These are phyloP conservation scores for Lasioglossum malachurum DNA, from an alignment of 2,888 invertebrate genomes.

Conservation along the genomic window DNA sequence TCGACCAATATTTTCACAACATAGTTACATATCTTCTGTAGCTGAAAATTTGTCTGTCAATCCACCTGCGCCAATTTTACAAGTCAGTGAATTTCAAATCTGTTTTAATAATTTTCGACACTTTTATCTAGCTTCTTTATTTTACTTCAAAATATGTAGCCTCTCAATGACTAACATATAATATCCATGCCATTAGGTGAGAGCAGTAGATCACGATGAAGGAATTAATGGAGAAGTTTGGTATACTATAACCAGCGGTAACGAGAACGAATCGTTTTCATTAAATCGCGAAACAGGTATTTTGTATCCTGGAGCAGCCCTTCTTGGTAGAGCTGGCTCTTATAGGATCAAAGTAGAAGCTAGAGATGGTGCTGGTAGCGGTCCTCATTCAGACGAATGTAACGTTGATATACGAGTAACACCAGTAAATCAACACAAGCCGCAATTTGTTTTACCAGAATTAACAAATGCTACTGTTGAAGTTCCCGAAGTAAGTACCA, in stretches of 20 bases:
- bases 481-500: constrained; percentile 90
- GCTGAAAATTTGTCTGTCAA: constrained; percentile 93
- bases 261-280: constrained; percentile 90
- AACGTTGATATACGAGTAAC: constrained; percentile 91
- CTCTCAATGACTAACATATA: not conserved
- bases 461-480: constrained; percentile 91
- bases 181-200: constrained; percentile 84
- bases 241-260: constrained; percentile 90
- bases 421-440: constrained; percentile 93
- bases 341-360: constrained; percentile 90
- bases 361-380: constrained; percentile 90
- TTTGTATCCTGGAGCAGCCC: constrained; percentile 91
- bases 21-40: constrained; percentile 91
- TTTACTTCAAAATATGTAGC: not conserved
- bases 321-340: constrained; percentile 88
- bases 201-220: constrained; percentile 93
- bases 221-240: constrained; percentile 91
- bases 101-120: not conserved
- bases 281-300: constrained; percentile 92
- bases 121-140: not conserved
- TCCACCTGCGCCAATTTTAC: constrained; percentile 93
- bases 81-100: constrained; percentile 79
- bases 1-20: constrained; percentile 92
- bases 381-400: constrained; percentile 89
- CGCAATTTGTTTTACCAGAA: constrained; percentile 92